Evolutionary conservation across 2,888 invertebrate species (phyloP), one percentile per base, ranked within the genome.

Genomic region (Abrostola tripartita): DNA sequence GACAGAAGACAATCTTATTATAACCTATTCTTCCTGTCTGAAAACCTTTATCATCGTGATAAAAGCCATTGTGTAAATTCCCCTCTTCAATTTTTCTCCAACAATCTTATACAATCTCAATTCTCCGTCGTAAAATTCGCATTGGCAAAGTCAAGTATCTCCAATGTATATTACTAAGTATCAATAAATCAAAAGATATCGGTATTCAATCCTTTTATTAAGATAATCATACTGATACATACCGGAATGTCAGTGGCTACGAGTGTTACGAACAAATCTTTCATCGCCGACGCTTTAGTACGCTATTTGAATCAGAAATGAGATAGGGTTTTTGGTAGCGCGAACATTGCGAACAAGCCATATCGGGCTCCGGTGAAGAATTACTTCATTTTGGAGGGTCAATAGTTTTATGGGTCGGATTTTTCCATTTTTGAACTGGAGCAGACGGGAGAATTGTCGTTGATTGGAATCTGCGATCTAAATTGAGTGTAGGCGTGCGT

Each of bases 381-480:
- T 63, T 37, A 58, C 63, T 69, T 63, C 41, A 61, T 61, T 74
- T 63, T 47, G 14, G 52, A 64, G 49, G 63, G 56, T 64, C 52
- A 11, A 12, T 7, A 52, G 42, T 61, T 76, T 62, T 58, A 65
- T 49, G 12, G 54, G 50, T 60, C 37, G 5, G 40, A 60, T 44
- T 52, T 57, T 38, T 63, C 41, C 37, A 60, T 60, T 69, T 65
- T 57, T 41, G 9, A 56, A 71, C 10, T 44, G n/a, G 36, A 61
- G 37, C 61, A 44, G 5, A 37, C 11, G 40, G 42, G 54, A 54
- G 41, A 65, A 64, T 62, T 51, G 44, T 41, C 57, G 61, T 59
- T 78, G 76, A 76, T 76, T 78, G 63, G 61, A 71, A 65, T 63
- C 61, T 65, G 58, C 44, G 61, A 67, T 71, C 52, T 58, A 49